phyloP scores from a whole-genome alignment of 53 echinoderm and acorn worm species.

The Paelopatides confundens region DNA sequence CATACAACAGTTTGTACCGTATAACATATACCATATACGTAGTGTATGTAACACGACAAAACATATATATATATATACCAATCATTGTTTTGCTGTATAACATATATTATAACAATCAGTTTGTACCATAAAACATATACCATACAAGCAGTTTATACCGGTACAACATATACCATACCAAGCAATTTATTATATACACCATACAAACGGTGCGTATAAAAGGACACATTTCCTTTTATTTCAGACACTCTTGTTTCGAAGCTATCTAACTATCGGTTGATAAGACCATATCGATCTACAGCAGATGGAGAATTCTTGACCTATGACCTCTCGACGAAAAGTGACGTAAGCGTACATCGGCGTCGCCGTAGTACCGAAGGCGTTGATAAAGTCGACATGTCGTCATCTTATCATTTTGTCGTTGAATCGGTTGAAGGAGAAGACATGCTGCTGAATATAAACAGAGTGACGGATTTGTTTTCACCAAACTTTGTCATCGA shows the following conservation, averaged over 20 bases:
- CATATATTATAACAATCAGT: too few species aligned
- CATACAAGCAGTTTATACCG: too few species aligned
- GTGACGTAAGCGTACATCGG: not conserved
- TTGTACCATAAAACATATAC: too few species aligned
- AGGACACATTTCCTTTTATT: not conserved
- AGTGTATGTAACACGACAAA: too few species aligned
- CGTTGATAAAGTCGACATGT: not conserved
- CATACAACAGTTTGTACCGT: too few species aligned
- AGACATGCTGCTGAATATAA: not conserved
- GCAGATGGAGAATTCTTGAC: conserved; percentile 46
- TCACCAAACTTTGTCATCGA: conserved; percentile 24
- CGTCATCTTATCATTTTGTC: conserved; percentile 23
- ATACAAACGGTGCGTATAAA: too few species aligned
- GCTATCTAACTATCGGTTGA: conserved; percentile 9
- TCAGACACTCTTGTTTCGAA: conserved; percentile 25
- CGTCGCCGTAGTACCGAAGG: conserved; percentile 2
- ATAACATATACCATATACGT: too few species aligned
- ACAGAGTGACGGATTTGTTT: not conserved
- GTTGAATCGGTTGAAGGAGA: conserved; percentile 29
- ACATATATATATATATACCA: too few species aligned
- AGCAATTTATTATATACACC: too few species aligned
- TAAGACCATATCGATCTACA: conserved; percentile 35
- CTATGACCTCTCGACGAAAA: conserved; percentile 20
- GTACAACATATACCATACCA: too few species aligned
- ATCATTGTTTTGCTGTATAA: too few species aligned